Evolutionary conservation across 2,888 invertebrate genomes (phyloP), one percentile per base, ranked within the genome.

Genomic region (Melinaea menophilus): DNA sequence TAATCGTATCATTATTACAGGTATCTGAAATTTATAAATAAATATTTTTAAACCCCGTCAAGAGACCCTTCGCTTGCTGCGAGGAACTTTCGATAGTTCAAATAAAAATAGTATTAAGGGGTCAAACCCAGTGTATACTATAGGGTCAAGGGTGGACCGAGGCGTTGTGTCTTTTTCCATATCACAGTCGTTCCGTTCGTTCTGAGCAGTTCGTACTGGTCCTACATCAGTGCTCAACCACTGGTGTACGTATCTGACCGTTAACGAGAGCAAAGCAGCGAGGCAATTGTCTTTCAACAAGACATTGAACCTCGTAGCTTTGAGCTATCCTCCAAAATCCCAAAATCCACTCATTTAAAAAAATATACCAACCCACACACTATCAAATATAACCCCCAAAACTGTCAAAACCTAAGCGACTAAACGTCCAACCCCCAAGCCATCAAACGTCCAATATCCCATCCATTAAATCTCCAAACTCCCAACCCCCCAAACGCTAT

Each of bases 261-360:
- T 70, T 62, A 56, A 48, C 80, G 79, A 76, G 77, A 80, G 81
- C 78, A 66, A 59, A 73, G 88, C 67, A 70, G 91, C 91, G 88
- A 80, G 82, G 75, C 88, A 89, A 89, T 90, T 72, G 91, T 89
- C 79, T 91, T 90, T 89, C 90, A 88, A 90, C 88, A 89, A 91
- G 78, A 86, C 91, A 89, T 90, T 90, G 90, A 4, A 73, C 74
- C 80, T 73, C 67, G 90, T 90, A 88, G 76, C 89, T 85, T 79
- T 73, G 67, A 69, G 71, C 64, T 64, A 59, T 51, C 48, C 48
- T 31, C 7, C 22, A 5, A 51, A 3, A 51, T 22, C 31, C 48
- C 22, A 0, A 13, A 51, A 12, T 47, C 4, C n/a, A 22, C 13
- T 13, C 48, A 4, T 13, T n/a, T 5, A 12, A 48, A 48, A 48